Base-by-base conservation (phyloP, 1,140 invertebrate genomes). In the Dolichoris vasculosae region DNA sequence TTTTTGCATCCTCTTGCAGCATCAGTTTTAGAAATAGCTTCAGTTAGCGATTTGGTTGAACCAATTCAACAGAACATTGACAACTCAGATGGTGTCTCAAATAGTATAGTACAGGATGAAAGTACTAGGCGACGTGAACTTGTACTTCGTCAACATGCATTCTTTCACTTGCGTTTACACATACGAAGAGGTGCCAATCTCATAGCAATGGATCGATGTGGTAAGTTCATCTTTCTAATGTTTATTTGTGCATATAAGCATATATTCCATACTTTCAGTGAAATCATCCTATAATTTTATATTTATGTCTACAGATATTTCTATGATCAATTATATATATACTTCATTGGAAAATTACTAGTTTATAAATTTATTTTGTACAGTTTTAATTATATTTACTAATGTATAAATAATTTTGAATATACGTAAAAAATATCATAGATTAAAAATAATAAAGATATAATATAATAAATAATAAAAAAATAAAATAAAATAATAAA, bases 141-240 rank as follows among this genome's bases (percentile, higher is more conserved):
- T 76, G 95, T 95, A 55, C 92, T 97, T 85, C 94, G 96, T 86
- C 96, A 97, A 91, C 96, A 97, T 94, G 96, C 97, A 67, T 99
- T 98, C 94, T 99, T 97, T 93, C 96, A 98, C 91, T 94, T 99
- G 67, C 96, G 97, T 86, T 95, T 99, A 87, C 96, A 98, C 93
- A 95, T 99, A 82, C 96, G 96, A 89, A 95, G 97, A 90, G 98
- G 98, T 67, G 95, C 95, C 90, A 97, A 98, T 92, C 94, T 99
- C 89, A 96, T 98, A 38, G 97, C 98, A 40, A 97, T 97, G 95
- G 98, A 99, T 93, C 97, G 98, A 93, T 98, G 97, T 93, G 98
- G 98, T 98, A 94, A 95, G 94, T 92, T 46, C n/a, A 15, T 77
- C 15, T 55, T 26, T 30, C n/a, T 59, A 43, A 20, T 38, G 46